These are phyloP conservation scores for Astatoreochromis straeleni DNA, from an alignment of 2,113 vertebrate species.

Conservation along the genomic window DNA sequence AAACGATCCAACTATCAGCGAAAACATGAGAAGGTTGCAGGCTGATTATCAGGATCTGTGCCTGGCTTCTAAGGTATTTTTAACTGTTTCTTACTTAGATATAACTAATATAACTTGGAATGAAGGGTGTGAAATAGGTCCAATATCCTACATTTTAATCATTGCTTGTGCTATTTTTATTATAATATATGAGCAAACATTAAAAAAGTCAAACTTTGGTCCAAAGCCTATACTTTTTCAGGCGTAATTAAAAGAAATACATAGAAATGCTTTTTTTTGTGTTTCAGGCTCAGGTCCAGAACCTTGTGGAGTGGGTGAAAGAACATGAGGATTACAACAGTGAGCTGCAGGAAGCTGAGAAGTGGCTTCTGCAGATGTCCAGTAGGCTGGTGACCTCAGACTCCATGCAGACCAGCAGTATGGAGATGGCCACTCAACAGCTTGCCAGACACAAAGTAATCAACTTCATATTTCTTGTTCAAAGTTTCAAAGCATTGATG, in stretches of 20 bases:
- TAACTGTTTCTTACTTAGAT: not conserved
- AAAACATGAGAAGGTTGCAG: slow-evolving; percentile 79
- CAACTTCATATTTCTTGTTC: not conserved
- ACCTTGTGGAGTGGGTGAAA: slow-evolving; percentile 80
- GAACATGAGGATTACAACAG: slow-evolving; percentile 90
- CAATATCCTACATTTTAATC: not conserved
- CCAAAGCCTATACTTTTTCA: not conserved
- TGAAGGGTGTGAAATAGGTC: not conserved
- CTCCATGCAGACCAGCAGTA: slow-evolving; percentile 79
- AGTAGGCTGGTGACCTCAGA: slow-evolving; percentile 83
- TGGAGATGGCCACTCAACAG: slow-evolving; percentile 90
- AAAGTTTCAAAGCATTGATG: not conserved
- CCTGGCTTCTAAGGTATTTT: slow-evolving; percentile 72
- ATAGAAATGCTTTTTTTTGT: not conserved
- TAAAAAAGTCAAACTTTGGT: not conserved
- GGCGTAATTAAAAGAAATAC: not conserved
- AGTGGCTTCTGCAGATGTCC: slow-evolving; percentile 94
- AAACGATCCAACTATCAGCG: slow-evolving; percentile 73
- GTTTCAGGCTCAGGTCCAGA: slow-evolving; percentile 75
- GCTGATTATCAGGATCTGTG: slow-evolving; percentile 82
- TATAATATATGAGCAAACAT: not conserved
- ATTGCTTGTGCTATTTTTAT: not conserved
- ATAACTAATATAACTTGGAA: not conserved
- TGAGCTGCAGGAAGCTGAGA: slow-evolving; percentile 90
- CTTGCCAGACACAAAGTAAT: slow-evolving; percentile 91